Evolutionary conservation across 2,888 invertebrate species (phyloP).

Genomic region (Buathra laborator): DNA sequence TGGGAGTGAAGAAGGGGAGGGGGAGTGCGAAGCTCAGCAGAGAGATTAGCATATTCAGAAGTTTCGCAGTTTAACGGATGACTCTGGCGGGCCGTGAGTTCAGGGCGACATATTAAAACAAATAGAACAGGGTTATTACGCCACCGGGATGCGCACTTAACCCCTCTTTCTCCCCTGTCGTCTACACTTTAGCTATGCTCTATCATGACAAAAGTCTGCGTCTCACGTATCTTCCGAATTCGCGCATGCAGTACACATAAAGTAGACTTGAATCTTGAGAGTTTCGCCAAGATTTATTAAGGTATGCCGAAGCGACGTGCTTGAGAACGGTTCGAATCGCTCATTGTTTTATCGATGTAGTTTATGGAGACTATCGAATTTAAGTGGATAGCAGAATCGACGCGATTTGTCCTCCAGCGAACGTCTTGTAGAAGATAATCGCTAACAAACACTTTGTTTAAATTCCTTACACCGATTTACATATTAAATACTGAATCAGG

Average conservation of each 20-base stretch:
- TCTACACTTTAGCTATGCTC: not conserved
- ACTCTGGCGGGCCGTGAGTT: conserved; percentile 45
- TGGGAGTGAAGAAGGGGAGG: not conserved
- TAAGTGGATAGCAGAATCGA: no score
- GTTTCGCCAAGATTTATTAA: conserved; percentile 6
- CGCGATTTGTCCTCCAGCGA: no score
- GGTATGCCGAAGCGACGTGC: not conserved
- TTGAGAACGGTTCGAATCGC: no score
- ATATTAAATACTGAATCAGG: no score
- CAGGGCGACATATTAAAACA: conserved; percentile 66
- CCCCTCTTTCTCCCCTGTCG: not conserved
- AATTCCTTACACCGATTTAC: no score
- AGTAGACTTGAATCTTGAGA: not conserved
- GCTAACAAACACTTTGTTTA: no score
- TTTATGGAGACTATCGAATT: no score
- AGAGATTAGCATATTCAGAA: conserved; percentile 71
- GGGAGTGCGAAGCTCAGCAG: conserved; percentile 25
- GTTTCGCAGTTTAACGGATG: conserved; percentile 70
- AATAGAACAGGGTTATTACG: conserved; percentile 59
- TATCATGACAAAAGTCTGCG: not conserved
- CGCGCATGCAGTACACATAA: conserved; percentile 8
- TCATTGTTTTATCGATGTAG: no score
- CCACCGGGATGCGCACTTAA: conserved; percentile 53
- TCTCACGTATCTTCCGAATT: not conserved
- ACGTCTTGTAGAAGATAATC: no score